phyloP scores from a whole-genome alignment of 2,797 vertebrate genomes.

The Argya squamiceps region DNA sequence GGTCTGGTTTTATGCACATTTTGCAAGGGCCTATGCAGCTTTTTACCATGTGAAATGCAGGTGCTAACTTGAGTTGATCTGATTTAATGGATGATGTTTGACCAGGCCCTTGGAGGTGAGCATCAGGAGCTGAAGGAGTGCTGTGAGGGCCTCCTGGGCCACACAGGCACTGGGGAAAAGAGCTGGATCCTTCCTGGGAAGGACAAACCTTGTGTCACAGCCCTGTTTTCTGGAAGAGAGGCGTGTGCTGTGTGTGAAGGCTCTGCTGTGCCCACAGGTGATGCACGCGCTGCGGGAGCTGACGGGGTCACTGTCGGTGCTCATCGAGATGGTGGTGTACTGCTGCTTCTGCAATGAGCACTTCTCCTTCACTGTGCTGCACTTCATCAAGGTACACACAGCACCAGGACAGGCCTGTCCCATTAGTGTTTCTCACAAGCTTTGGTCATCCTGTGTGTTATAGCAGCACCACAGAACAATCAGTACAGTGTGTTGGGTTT shows the following conservation, averaged over 20 bases:
- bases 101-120: not conserved
- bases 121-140: not conserved
- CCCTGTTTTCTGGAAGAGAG: not conserved
- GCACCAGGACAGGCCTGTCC: not conserved
- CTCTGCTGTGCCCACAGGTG: constrained; percentile 76
- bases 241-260: not conserved
- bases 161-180: not conserved
- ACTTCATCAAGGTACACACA: constrained; percentile 89
- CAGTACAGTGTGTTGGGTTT: not conserved
- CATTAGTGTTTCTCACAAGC: not conserved
- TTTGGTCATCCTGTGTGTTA: not conserved
- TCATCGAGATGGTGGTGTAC: constrained; percentile 95
- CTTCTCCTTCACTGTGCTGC: constrained; percentile 91
- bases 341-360: constrained; percentile 94
- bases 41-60: not conserved
- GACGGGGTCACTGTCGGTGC: constrained; percentile 86
- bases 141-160: not conserved
- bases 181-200: not conserved
- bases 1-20: not conserved
- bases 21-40: not conserved
- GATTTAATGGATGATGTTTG: not conserved
- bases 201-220: not conserved
- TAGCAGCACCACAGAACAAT: not conserved
- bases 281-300: constrained; percentile 96
- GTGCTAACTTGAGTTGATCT: not conserved